These are phyloP conservation scores for Geotrypetes seraphini DNA, from an alignment of 2,797 vertebrate species.

Conservation along the genomic window DNA sequence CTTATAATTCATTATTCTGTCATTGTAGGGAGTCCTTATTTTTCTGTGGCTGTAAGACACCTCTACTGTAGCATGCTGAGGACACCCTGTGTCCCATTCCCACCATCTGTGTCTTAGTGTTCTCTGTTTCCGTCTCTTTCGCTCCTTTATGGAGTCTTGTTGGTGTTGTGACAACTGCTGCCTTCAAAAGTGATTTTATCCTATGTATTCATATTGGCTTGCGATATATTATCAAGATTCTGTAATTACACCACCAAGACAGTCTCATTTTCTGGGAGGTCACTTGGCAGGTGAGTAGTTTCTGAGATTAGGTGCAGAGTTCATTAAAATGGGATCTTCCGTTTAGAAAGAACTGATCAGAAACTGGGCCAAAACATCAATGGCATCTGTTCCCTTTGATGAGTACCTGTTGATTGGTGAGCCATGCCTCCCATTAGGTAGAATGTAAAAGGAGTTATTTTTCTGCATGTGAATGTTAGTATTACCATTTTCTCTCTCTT, in stretches of 20 bases:
- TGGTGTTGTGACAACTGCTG: conserved; percentile 30
- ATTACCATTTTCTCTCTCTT: not conserved
- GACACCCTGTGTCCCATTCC: conserved; percentile 58
- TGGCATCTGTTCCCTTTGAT: conserved; percentile 12
- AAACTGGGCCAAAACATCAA: conserved; percentile 10
- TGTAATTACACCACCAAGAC: too few species aligned
- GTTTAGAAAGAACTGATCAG: conserved; percentile 19
- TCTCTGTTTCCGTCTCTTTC: not conserved
- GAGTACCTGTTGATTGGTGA: too few species aligned
- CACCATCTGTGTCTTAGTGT: conserved; percentile 53
- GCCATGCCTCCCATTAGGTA: too few species aligned
- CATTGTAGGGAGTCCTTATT: conserved; percentile 56
- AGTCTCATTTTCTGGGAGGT: conserved; percentile 11
- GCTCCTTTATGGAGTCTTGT: conserved; percentile 30
- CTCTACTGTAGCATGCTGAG: conserved; percentile 62
- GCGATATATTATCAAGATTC: too few species aligned
- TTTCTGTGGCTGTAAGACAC: conserved; percentile 64
- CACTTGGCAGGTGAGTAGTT: too few species aligned
- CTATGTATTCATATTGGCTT: conserved; percentile 27
- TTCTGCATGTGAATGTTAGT: too few species aligned
- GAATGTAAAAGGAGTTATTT: too few species aligned
- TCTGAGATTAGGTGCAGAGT: too few species aligned
- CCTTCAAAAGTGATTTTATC: conserved; percentile 39
- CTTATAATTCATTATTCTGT: conserved; percentile 69
- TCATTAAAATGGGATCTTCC: too few species aligned